Base-by-base conservation (phyloP, 2,888 invertebrate genomes). In the Linyphia triangularis region DNA sequence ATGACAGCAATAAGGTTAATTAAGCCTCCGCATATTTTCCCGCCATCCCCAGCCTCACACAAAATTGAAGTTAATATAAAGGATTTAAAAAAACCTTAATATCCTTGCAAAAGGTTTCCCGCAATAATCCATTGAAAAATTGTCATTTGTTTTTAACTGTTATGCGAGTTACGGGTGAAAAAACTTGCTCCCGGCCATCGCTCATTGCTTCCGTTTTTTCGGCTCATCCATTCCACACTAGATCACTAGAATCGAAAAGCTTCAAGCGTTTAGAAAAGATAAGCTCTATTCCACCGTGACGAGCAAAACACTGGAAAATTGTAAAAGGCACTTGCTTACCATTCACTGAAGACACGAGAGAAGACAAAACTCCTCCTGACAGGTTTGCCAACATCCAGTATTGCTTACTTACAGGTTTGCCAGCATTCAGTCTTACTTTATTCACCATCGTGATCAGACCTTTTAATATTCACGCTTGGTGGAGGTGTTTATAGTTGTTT, bases 171-270 rank as follows among this genome's bases (percentile, higher is more conserved):
- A 73, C 75, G 86, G 86, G 67, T 82, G 86, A 73, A n/a, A 57
- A 26, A 59, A 28, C 33, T 28, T 40, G 59, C 81, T 57, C 3
- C 13, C 28, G 85, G 85, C 79, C n/a, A n/a, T 26, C 37, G 51
- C 13, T 61, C 59, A 63, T 88, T n/a, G n/a, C n/a, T 88, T 78
- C 86, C 61, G 73, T 88, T 88, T 59, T 30, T 65, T 81, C 33
- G n/a, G 57, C 43, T 63, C 65, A 67, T 75, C 59, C 19, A 22
- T 43, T 16, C 43, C 24, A 33, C 24, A 88, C 81, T 81, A 75
- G 86, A 88, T 65, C 73, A 81, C 75, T 88, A 28, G 86, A 88
- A 88, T 75, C 72, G 19, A 69, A 77, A 57, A 30, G 70, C 78
- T 67, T 78, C 13, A 70, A 85, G 78, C 85, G 26, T 69, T 78